A percentile compares a stretch with the other conserved stretches of the same genome.
These are phyloP conservation scores for Datnioides undecimradiatus DNA, from an alignment of 2,113 vertebrate species.

Conservation along the genomic window DNA sequence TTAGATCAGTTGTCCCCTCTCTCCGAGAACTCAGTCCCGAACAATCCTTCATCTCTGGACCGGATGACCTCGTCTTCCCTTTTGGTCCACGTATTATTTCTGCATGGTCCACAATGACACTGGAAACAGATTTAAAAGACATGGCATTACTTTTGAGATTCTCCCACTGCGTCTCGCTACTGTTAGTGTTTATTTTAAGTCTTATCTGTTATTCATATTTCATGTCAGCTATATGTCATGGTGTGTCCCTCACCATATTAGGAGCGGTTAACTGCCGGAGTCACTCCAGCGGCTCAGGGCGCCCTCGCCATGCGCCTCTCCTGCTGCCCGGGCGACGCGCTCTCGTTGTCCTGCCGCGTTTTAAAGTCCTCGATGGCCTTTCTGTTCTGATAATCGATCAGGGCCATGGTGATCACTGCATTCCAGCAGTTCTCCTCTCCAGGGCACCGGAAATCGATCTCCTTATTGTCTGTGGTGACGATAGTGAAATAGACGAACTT, in stretches of 20 bases:
- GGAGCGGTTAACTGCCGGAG: conserved; percentile 44
- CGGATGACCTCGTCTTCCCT: conserved; percentile 70
- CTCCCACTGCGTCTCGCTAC: too few relatives aligned
- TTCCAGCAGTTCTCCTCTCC: conserved; percentile 94
- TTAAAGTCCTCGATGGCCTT: conserved; percentile 93
- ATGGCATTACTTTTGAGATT: conserved; percentile 3
- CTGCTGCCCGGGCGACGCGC: conserved; percentile 82
- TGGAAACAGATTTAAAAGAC: not conserved
- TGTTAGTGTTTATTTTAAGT: not conserved
- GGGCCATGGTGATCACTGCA: conserved; percentile 94
- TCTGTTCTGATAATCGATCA: conserved; percentile 97
- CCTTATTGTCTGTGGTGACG: conserved; percentile 94
- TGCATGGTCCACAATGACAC: conserved; percentile 71
- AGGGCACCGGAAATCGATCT: conserved; percentile 96
- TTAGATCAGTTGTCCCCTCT: too few relatives aligned
- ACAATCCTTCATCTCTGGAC: conserved; percentile 82
- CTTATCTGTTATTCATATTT: conserved; percentile 1
- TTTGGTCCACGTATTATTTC: conserved; percentile 81
- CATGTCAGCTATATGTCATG: not conserved
- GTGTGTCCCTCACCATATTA: conserved; percentile 77
- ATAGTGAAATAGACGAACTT: conserved; percentile 98
- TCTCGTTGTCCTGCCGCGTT: conserved; percentile 88
- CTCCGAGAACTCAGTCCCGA: conserved; percentile 52
- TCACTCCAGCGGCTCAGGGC: conserved; percentile 75
- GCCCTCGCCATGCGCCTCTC: conserved; percentile 86